Conservation (phyloP, 2,888 invertebrate genomes). For the Eurois occulta region DNA sequence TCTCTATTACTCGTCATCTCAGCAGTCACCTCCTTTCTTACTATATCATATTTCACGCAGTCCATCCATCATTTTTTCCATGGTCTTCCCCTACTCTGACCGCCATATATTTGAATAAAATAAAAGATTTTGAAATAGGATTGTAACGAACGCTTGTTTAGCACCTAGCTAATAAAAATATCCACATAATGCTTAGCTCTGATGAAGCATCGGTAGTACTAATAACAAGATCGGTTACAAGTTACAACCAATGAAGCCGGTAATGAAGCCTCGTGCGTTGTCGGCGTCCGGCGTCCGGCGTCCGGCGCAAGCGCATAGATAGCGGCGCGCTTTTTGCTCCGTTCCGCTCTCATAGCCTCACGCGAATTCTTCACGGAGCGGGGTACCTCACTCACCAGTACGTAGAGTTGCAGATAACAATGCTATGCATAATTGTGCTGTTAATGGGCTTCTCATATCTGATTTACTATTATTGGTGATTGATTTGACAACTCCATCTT, state of each 20-base stretch:
- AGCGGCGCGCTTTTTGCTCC: constrained; percentile 73
- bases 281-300: constrained; percentile 35
- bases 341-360: constrained; percentile 76
- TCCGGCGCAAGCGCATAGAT: constrained; percentile 67
- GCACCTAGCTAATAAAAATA: neutral
- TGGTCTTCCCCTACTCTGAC: neutral
- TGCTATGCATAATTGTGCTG: constrained; percentile 4
- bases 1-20: neutral
- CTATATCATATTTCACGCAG: neutral
- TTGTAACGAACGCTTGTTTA: neutral
- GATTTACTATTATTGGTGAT: neutral
- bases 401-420: constrained; percentile 12
- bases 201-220: constrained; percentile 4
- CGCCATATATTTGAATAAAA: neutral
- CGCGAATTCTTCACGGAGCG: constrained; percentile 58
- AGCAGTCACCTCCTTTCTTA: neutral
- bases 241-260: constrained; percentile 56
- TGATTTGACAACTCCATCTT: neutral
- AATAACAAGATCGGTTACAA: constrained; percentile 57
- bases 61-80: neutral
- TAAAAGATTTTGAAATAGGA: neutral
- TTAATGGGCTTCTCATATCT: constrained; percentile 5
- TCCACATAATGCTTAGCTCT: neutral
- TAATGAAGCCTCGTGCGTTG: constrained; percentile 41
- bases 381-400: constrained; percentile 50